Percentiles rank a stretch among this genome's conserved stretches.
These are phyloP conservation scores for Hystrix cristata DNA, from an alignment of 2,113 vertebrate genomes.

Conservation along the genomic window DNA sequence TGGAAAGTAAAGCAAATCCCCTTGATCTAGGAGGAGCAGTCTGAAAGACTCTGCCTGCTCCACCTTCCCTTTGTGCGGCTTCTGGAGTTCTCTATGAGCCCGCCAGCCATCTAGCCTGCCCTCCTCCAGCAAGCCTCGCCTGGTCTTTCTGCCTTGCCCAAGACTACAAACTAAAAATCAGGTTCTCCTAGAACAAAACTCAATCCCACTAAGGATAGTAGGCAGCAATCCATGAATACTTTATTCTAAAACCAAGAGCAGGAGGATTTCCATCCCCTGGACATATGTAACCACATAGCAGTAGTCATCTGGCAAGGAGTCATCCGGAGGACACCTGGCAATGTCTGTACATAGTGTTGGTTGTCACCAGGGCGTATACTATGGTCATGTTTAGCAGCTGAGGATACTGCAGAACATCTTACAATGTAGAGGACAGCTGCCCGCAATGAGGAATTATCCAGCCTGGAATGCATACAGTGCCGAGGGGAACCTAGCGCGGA, in stretches of 20 bases:
- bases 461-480: not conserved
- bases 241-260: not conserved
- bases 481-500: not conserved
- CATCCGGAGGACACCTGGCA: not conserved
- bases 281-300: too few relatives aligned
- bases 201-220: not conserved
- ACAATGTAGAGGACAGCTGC: not conserved
- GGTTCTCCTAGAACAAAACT: conserved; percentile 12
- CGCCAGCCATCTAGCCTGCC: not conserved
- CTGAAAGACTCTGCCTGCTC: not conserved
- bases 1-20: not conserved
- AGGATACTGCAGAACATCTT: not conserved
- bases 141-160: not conserved
- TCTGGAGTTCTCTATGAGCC: not conserved
- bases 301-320: too few relatives aligned
- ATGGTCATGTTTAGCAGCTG: not conserved
- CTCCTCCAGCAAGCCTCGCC: not conserved
- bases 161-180: not conserved
- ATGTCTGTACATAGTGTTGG: not conserved
- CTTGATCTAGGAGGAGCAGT: not conserved
- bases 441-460: not conserved
- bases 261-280: too few relatives aligned
- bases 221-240: not conserved
- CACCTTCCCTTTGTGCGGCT: not conserved
- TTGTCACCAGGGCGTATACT: not conserved